Evolutionary conservation across 2,113 vertebrate species (phyloP), one percentile per base, ranked within the genome.

Genomic region (Pseudorhombus dupliciocellatus): DNA sequence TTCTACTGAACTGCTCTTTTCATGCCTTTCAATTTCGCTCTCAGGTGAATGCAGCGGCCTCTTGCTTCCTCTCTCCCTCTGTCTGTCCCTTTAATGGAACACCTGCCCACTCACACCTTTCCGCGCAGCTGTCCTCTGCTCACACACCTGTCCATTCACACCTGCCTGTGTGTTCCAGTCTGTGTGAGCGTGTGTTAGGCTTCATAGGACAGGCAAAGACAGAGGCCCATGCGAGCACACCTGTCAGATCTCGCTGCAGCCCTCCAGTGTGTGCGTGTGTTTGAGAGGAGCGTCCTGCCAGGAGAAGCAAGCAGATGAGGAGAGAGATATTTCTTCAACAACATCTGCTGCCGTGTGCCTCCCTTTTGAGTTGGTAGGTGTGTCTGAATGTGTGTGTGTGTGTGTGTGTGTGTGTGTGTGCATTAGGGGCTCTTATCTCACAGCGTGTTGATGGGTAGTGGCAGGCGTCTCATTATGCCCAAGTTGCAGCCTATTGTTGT

Each of bases 381-480:
- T 63, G 28, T 28, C 21, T 61, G n/a, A 12, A 59, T 50, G 51
- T 51, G 70, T 54, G 67, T 66, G 52, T 55, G 53, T 60, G 54
- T 73, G 54, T 44, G 22, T 66, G 64, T 72, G 70, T 44, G 34
- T 53, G 52, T 75, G 62, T 58, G 24, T 72, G 68, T 72, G 70
- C 15, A 26, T 87, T 82, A 68, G 76, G 75, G 75, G 63, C 76
- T 84, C 79, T 88, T 85, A 88, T 91, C 87, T 91, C 79, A 75
- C 60, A 58, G 73, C 87, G 85, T 91, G 87, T 89, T 91, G 90
- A 92, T 87, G 82, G 83, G 82, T 90, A 88, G 88, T 91, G 90
- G 88, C 90, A 92, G 89, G 84, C 78, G 80, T 91, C 89, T 94
- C 90, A 92, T 94, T 93, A 93, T 91, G 84, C 87, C 16, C 81